Conservation (phyloP, 2,888 invertebrate genomes). For the Hemistola chrysoprasaria region DNA sequence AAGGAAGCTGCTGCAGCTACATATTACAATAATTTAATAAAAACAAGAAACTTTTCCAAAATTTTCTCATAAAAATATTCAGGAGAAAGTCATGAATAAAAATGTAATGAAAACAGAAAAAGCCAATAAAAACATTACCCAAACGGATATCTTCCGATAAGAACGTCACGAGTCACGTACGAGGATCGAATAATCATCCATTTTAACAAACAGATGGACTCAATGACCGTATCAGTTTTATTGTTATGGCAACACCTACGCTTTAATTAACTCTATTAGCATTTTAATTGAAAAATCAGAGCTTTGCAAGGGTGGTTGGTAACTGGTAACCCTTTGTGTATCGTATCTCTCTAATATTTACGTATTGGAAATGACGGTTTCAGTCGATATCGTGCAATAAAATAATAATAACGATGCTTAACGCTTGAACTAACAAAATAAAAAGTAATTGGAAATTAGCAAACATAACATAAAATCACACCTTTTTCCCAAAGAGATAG, state of each 20-base stretch:
- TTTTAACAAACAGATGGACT: conserved; percentile 12
- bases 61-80: conserved; percentile 5
- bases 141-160: conserved; percentile 7
- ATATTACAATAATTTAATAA: too few relatives aligned
- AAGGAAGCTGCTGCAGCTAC: too few relatives aligned
- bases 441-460: too few relatives aligned
- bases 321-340: background rate
- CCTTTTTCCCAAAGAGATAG: too few relatives aligned
- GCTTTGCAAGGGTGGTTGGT: too few relatives aligned
- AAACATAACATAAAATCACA: too few relatives aligned
- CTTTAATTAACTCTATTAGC: conserved; percentile 35
- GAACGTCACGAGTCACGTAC: conserved; percentile 13
- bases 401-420: too few relatives aligned
- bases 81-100: conserved; percentile 15
- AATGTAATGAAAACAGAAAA: conserved; percentile 15
- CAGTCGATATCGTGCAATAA: background rate
- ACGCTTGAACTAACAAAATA: too few relatives aligned
- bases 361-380: background rate
- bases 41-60: background rate
- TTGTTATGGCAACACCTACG: conserved; percentile 23
- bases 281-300: conserved; percentile 48
- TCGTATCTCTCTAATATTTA: background rate
- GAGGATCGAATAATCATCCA: conserved; percentile 7
- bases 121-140: conserved; percentile 14
- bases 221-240: conserved; percentile 18